phyloP scores from a whole-genome alignment of 1,140 invertebrate genomes.

The Drosophila mauritiana region DNA sequence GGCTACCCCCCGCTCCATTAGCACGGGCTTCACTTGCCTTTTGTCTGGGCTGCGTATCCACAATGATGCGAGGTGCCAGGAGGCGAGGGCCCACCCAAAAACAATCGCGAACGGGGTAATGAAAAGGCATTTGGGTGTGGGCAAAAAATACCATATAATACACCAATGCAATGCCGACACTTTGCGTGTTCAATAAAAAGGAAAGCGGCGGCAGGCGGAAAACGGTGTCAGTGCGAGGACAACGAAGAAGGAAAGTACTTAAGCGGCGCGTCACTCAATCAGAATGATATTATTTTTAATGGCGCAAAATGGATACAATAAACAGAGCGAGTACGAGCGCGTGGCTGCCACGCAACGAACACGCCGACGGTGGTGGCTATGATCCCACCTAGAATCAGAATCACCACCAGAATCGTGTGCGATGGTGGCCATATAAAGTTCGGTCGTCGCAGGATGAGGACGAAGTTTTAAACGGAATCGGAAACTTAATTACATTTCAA shows the following conservation, averaged over 20 bases:
- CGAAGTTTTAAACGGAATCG: slow-evolving; percentile 32
- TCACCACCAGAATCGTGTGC: background rate
- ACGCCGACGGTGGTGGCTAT: slow-evolving; percentile 10
- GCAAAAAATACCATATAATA: slow-evolving; percentile 12
- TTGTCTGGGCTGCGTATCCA: slow-evolving; percentile 46
- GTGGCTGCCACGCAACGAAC: slow-evolving; percentile 57
- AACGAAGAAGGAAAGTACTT: slow-evolving; percentile 76
- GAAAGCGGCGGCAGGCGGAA: slow-evolving; percentile 37
- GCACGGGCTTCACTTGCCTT: slow-evolving; percentile 11
- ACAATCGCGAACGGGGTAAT: slow-evolving; percentile 39
- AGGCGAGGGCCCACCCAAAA: slow-evolving; percentile 10
- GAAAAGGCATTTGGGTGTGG: slow-evolving; percentile 9
- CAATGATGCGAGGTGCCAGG: slow-evolving; percentile 34
- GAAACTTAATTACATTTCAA: slow-evolving; percentile 82
- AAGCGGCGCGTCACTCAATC: slow-evolving; percentile 81
- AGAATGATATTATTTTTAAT: slow-evolving; percentile 83
- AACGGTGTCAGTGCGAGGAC: slow-evolving; percentile 77
- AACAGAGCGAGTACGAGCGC: slow-evolving; percentile 66
- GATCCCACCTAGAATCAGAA: slow-evolving; percentile 27
- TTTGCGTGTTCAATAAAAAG: slow-evolving; percentile 78
- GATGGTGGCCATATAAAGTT: slow-evolving; percentile 49
- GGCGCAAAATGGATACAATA: slow-evolving; percentile 74
- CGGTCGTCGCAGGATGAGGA: slow-evolving; percentile 55
- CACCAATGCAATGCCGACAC: slow-evolving; percentile 47
- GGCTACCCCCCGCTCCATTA: slow-evolving; percentile 4